Percentiles rank a stretch among this genome's conserved stretches.
Conservation (phyloP, 2,888 invertebrate species). For the Ichneumoninae sp. region DNA sequence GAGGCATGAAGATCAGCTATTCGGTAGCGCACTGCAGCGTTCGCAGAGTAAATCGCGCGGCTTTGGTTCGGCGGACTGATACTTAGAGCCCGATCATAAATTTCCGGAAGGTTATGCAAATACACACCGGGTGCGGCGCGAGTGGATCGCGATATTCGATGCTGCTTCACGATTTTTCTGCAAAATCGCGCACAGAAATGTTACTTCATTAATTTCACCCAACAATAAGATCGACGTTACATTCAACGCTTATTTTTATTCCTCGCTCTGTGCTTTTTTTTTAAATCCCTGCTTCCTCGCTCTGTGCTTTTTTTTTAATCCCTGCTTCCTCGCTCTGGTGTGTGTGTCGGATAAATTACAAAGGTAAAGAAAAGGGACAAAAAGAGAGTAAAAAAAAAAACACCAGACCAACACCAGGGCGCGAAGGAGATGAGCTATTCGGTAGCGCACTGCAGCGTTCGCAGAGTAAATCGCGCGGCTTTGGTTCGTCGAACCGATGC, state of each 20-base stretch:
- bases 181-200: background rate
- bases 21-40: background rate
- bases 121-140: background rate
- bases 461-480: background rate
- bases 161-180: background rate
- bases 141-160: background rate
- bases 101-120: background rate
- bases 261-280: conserved; percentile 20
- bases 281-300: background rate
- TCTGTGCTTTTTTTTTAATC: too few relatives aligned
- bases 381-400: background rate
- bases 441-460: background rate
- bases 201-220: background rate
- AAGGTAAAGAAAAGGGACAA: background rate
- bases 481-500: background rate
- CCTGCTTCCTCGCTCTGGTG: background rate
- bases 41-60: background rate
- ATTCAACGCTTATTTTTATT: conserved; percentile 36
- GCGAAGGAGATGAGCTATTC: background rate
- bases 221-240: conserved; percentile 18
- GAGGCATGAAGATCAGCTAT: background rate
- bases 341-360: background rate
- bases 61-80: background rate
- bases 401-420: background rate
- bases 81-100: background rate